Base-by-base conservation (phyloP, 2,113 vertebrate species). In the Zingel zingel region DNA sequence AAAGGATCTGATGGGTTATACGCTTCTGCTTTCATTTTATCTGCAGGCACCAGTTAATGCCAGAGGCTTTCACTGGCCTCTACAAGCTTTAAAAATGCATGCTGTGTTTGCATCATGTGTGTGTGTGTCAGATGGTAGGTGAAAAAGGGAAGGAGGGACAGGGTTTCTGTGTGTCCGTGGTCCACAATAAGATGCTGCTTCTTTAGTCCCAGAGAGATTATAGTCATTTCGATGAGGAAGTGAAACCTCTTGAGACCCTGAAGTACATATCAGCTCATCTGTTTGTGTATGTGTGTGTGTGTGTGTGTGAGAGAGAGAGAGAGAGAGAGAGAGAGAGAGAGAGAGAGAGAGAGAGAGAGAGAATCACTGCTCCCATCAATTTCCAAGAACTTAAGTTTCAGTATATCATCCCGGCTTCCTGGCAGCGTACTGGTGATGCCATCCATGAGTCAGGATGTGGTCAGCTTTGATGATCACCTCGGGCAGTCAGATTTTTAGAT, bases 341-440 rank as follows among this genome's bases (percentile, higher is more conserved):
- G 58, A 62, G 51, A 71, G 21, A 23, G n/a, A 23, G 53, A 56
- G 9, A 33, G 30, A 25, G 16, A 13, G 57, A 23, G 66, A 61
- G 56, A 77, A 82, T 64, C 1, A 0, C 74, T 77, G 78, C 78
- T 62, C 48, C 25, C 30, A 77, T 73, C 76, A 62, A 16, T 74
- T 89, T 88, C 84, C 61, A 21, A 53, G 86, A 88, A 89, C 5
- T 58, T 43, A 19, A 64, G 0, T 43, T 68, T 59, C 6, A 10
- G 39, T 84, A 77, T 75, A 84, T 90, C 81, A 53, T 74, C 47
- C 9, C 1, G 16, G 62, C 78, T 92, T 90, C 86, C 89, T 64
- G 86, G 78, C 50, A 91, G 56, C 53, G 7, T 12, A n/a, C 73
- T 51, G 70, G 58, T 83, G 80, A 87, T 81, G 67, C 78, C 84